Percentiles rank a stretch among this genome's conserved stretches.
Conservation (phyloP, 2,113 vertebrate species). For the Pomatorhinus ruficollis region DNA sequence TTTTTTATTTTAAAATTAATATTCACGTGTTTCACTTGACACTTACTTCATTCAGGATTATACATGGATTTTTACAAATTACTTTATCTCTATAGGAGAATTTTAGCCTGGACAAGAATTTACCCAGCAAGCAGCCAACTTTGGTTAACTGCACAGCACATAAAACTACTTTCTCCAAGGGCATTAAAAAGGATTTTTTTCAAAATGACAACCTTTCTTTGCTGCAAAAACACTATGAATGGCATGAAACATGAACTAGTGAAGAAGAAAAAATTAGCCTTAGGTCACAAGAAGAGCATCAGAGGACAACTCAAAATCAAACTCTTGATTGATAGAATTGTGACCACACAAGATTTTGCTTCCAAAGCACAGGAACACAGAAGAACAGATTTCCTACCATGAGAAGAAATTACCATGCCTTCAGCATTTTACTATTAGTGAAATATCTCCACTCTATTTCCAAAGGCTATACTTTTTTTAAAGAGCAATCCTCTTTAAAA, state of each 20-base stretch:
- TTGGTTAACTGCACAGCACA: not conserved
- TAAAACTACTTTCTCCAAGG: not conserved
- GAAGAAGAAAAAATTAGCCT: not conserved
- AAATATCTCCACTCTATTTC: not conserved
- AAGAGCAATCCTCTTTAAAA: conserved; percentile 1
- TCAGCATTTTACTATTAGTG: not conserved
- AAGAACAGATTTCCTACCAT: not conserved
- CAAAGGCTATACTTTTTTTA: not conserved
- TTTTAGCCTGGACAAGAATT: not conserved
- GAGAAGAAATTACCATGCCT: not conserved
- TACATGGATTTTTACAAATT: not conserved
- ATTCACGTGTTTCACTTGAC: not conserved
- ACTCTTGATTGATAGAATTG: not conserved
- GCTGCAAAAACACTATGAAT: not conserved
- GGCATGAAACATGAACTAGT: not conserved
- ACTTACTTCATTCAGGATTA: not conserved
- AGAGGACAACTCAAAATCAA: not conserved
- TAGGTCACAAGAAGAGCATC: not conserved
- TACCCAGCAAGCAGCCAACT: not conserved
- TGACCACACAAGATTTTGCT: not conserved
- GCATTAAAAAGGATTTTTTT: not conserved
- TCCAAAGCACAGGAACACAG: not conserved
- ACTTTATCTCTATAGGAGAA: not conserved
- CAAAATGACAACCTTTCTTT: not conserved
- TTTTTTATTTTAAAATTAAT: not conserved